Evolutionary conservation across 2,113 vertebrate species (phyloP), one percentile per base, ranked within the genome.

Genomic region (Labeo catla): DNA sequence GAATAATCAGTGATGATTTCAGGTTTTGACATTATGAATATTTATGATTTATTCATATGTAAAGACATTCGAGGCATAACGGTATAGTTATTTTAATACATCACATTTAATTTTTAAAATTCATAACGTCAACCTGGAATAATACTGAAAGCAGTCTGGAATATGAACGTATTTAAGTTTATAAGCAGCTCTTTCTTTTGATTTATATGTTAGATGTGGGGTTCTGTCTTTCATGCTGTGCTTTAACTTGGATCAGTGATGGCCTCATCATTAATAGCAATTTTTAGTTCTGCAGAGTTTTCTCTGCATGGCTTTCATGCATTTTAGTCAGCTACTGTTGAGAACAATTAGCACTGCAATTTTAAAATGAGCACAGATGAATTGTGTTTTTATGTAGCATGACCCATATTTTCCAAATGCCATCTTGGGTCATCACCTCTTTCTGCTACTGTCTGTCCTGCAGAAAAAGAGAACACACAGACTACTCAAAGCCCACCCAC

Each of bases 401-500:
- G 10, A 80, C 11, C 36, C 39, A 36, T 13, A 8, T 73, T 88
- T 28, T 1, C 39, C 23, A 2, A 6, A 39, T 21, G 52, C 76
- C 82, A 87, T 76, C 47, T 23, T 79, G 28, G 8, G 47, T 36
- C n/a, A 49, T 66, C 52, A 11, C 63, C 3, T 81, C 13, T 66
- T 81, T 81, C 12, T 81, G 12, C 9, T 9, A 12, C 54, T 34
- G 23, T 6, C 28, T 36, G n/a, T 59, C 52, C 4, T 2, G 36
- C 39, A 87, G 89, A 84, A n/a, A 94, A 93, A 82, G 94, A 95
- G 86, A 94, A 95, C 91, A 57, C 39, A 34, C 61, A 70, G 66
- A 77, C 66, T 5, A 23, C 16, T 0, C 73, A 54, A 2, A 79
- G 39, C n/a, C 68, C 84, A 85, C 84, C 87, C 43, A 4, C 36